Evolutionary conservation across 2,113 vertebrate genomes (phyloP), one percentile per base, ranked within the genome.

Genomic region (Tetrao urogallus): DNA sequence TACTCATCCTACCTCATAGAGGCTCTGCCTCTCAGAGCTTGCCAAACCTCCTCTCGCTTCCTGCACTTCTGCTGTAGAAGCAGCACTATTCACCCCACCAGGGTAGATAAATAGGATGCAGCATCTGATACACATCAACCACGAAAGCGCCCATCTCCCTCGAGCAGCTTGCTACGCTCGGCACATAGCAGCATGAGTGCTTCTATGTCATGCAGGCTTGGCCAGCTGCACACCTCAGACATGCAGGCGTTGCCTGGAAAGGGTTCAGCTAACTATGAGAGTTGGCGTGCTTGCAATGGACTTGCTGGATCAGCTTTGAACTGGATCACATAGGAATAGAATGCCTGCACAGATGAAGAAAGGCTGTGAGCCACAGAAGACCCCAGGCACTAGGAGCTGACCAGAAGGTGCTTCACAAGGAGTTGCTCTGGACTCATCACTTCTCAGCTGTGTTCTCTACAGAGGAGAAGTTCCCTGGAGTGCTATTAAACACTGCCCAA

Each of bases 251-350:
- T 24, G 17, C 50, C 72, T 77, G 56, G 34, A 32, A 70, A 50
- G 6, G 22, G 16, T 52, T 58, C 73, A 67, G 57, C 34, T 82
- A 60, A 27, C 45, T 34, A n/a, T 0, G 0, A 28, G 50, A 43
- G 56, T 3, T 54, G 20, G 4, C 21, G 30, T 57, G 25, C 38
- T 43, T 76, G 28, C 70, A 54, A 7, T 1, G 0, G 13, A 7
- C 36, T 38, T 1, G 0, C 38, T 28, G 52, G 30, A 52, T 32
- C 75, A 34, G 48, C 2, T 1, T 21, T 17, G 27, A 38, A 7
- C 38, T 36, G 30, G 38, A 61, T 20, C 38, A 10, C 0, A 0
- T 2, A 63, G 60, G 65, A 48, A 54, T 13, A 76, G 22, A 14
- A 27, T 1, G 2, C 3, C 6, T 10, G 8, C 20, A 12, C 12